Base-by-base conservation (phyloP, 2,113 vertebrate species). In the Halichoeres trimaculatus region DNA sequence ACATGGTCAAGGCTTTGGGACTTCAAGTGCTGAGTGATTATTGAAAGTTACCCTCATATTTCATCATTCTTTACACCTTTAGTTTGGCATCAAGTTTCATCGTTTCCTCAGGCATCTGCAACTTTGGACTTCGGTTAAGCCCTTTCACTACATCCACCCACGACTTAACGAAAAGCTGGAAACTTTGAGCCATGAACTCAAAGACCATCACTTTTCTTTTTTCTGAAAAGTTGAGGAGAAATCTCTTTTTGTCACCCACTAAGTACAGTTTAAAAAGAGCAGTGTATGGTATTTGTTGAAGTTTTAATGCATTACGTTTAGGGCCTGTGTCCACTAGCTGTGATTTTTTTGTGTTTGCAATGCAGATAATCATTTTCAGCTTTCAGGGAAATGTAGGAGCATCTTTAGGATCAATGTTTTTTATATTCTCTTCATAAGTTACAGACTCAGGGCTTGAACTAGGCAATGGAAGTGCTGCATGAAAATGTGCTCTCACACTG, bases 31-130 rank as follows among this genome's bases (percentile, higher is more conserved):
- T 63, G 41, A n/a, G 19, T 45, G 67, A 47, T 58, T 47, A 43
- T 40, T 19, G 34, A 20, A 22, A 43, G 53, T 74, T 81, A n/a
- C 84, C 3, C 57, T 20, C 26, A 48, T 53, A 72, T 89, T 86
- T 83, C 79, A 73, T 85, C 80, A 83, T 52, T 70, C 60, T 34
- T 1, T 10, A 50, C 23, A 59, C 74, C 38, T 41, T 24, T 12
- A 20, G 59, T 61, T 22, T 54, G 50, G 50, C 54, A 53, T 80
- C 78, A 69, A 34, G 65, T 36, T 24, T 30, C 58, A 52, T 22
- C 22, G 26, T 23, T 47, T 16, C 60, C 9, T 1, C 38, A 13
- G 57, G 34, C 20, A 10, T 23, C n/a, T 16, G 40, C 57, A 78
- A 71, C 74, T 59, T 53, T 56, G 55, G 53, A 60, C 54, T 12